phyloP scores from a whole-genome alignment of 2,113 vertebrate genomes.

The Rhabdomys dilectus region DNA sequence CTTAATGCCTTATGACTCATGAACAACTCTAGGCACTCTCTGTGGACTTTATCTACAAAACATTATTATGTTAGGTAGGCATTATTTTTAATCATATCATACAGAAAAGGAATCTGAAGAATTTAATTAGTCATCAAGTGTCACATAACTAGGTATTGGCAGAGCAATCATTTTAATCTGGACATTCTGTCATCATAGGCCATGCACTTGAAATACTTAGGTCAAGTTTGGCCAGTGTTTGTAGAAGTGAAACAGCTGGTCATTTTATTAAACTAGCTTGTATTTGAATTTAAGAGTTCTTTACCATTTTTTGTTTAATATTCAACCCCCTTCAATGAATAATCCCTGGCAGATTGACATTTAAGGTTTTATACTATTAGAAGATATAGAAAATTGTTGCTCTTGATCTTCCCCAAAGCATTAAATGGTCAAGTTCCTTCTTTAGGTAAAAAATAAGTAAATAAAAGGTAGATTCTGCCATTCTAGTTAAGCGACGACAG shows the following conservation, averaged over 20 bases:
- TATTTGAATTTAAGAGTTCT: not conserved
- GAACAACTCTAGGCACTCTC: not conserved
- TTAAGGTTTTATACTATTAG: not conserved
- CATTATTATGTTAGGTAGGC: not conserved
- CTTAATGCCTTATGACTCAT: not conserved
- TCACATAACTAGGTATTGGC: not conserved
- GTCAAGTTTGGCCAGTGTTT: not conserved
- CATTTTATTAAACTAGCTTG: not conserved
- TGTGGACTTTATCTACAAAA: not conserved
- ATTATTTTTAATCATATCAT: not conserved
- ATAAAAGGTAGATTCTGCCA: not conserved
- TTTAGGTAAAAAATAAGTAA: not conserved
- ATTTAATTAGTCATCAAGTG: not conserved
- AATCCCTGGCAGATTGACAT: not conserved
- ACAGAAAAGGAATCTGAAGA: not conserved
- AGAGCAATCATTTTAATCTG: not conserved
- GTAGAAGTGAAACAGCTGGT: not conserved
- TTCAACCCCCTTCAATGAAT: not conserved
- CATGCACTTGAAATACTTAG: not conserved
- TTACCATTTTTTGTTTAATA: not conserved
- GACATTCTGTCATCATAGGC: too few species aligned
- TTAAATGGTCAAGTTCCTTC: not conserved
- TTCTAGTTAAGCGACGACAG: slow-evolving; percentile 10
- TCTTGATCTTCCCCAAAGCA: not conserved
- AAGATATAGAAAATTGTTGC: not conserved